Percentiles rank a stretch among this genome's conserved stretches.
phyloP scores from a whole-genome alignment of 2,797 vertebrate genomes.

The Pseudomugil gertrudae region DNA sequence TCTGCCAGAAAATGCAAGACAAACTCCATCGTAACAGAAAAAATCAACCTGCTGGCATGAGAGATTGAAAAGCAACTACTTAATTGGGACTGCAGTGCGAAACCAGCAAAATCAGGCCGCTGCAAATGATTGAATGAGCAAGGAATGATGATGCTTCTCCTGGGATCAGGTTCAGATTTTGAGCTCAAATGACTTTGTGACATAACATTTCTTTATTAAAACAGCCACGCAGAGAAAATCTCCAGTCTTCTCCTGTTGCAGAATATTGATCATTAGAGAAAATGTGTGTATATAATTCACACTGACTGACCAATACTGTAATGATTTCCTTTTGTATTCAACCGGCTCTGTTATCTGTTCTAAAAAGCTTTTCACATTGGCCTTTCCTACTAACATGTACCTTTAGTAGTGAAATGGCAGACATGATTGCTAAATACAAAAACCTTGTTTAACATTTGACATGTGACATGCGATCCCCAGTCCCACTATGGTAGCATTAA shows the following conservation, averaged over 20 bases:
- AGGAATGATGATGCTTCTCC: constrained; percentile 38
- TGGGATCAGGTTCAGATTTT: constrained; percentile 19
- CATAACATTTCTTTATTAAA: constrained; percentile 23
- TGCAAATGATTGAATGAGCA: constrained; percentile 34
- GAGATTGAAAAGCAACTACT: constrained; percentile 53
- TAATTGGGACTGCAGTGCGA: constrained; percentile 53
- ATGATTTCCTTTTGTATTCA: neutral
- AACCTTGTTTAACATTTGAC: constrained; percentile 23
- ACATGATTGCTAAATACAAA: neutral
- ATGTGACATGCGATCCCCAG: constrained; percentile 35
- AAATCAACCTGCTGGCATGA: constrained; percentile 57
- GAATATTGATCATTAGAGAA: neutral
- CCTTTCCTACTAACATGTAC: neutral
- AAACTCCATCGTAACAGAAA: constrained; percentile 15
- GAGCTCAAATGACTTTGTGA: constrained; percentile 30
- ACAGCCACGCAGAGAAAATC: neutral
- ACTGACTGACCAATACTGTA: neutral
- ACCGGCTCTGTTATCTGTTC: neutral
- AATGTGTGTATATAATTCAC: neutral
- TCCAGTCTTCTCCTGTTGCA: neutral
- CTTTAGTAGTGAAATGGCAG: neutral
- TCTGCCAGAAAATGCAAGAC: constrained; percentile 16
- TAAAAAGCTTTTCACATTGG: neutral
- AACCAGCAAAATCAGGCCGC: constrained; percentile 60
- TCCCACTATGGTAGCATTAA: constrained; percentile 19